These are phyloP conservation scores for Listronotus bonariensis DNA, from an alignment of 1,140 invertebrate genomes.

Conservation along the genomic window DNA sequence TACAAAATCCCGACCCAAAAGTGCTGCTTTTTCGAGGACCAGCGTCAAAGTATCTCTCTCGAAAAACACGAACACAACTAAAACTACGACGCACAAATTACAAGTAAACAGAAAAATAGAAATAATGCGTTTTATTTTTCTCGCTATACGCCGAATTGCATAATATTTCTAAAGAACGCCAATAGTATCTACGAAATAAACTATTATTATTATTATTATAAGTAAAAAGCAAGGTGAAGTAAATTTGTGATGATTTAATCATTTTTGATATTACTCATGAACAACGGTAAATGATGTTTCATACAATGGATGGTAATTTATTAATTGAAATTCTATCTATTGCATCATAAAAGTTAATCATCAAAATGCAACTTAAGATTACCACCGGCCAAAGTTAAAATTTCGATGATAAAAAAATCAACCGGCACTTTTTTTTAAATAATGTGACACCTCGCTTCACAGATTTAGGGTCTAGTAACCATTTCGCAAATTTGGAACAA, in stretches of 20 bases:
- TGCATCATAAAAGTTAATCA: constrained; percentile 26
- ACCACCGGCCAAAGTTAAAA: too few species aligned
- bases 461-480: constrained; percentile 23
- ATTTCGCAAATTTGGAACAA: constrained; percentile 24
- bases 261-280: constrained; percentile 22
- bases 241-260: constrained; percentile 15
- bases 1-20: constrained; percentile 11
- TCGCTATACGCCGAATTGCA: too few species aligned
- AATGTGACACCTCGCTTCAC: constrained; percentile 1
- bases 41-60: constrained; percentile 19
- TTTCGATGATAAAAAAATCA: too few species aligned
- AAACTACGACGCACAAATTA: too few species aligned
- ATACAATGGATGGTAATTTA: constrained; percentile 22
- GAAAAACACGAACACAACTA: constrained; percentile 24
- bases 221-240: constrained; percentile 6
- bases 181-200: too few species aligned
- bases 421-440: too few species aligned
- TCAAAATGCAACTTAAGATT: neutral
- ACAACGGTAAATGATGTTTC: constrained; percentile 31
- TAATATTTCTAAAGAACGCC: too few species aligned
- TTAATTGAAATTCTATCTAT: constrained; percentile 19
- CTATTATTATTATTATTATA: too few species aligned
- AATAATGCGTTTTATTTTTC: too few species aligned
- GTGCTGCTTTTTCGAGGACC: constrained; percentile 16
- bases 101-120: too few species aligned